These are phyloP conservation scores for Pterocles gutturalis DNA, from an alignment of 2,113 vertebrate genomes.

Conservation along the genomic window DNA sequence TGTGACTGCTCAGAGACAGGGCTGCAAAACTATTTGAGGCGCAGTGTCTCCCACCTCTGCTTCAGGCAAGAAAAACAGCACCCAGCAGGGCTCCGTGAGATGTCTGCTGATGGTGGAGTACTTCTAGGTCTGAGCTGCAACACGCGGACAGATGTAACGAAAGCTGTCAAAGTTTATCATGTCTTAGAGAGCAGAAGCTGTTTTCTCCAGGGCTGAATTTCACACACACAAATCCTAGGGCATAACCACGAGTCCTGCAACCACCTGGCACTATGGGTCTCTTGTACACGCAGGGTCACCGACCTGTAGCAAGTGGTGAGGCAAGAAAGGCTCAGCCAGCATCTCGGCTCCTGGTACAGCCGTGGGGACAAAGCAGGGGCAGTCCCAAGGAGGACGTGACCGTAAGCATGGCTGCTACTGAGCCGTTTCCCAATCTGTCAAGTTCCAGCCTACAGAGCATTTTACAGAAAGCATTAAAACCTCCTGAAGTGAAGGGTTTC, in stretches of 20 bases:
- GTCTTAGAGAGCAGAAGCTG: background rate
- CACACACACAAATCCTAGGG: background rate
- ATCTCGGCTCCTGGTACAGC: rapidly evolving
- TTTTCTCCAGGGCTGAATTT: background rate
- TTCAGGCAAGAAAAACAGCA: background rate
- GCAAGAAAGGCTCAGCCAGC: rapidly evolving
- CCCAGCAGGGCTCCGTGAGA: background rate
- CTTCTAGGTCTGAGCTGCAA: background rate
- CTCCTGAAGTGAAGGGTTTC: background rate
- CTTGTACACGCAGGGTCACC: background rate
- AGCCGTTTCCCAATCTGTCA: background rate
- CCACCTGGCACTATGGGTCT: background rate
- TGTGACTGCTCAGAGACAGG: background rate
- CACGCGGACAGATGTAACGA: background rate
- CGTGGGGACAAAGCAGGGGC: background rate
- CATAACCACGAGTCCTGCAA: background rate
- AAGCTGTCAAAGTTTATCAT: background rate
- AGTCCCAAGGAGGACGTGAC: background rate
- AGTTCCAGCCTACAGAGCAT: background rate
- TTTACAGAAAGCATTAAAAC: background rate
- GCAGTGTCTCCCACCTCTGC: background rate
- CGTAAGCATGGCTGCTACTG: rapidly evolving
- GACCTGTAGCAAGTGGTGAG: background rate
- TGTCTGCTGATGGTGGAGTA: background rate
- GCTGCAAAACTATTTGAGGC: background rate